These are phyloP conservation scores for Palaemon carinicauda DNA, from an alignment of 1,140 invertebrate genomes.

Conservation along the genomic window DNA sequence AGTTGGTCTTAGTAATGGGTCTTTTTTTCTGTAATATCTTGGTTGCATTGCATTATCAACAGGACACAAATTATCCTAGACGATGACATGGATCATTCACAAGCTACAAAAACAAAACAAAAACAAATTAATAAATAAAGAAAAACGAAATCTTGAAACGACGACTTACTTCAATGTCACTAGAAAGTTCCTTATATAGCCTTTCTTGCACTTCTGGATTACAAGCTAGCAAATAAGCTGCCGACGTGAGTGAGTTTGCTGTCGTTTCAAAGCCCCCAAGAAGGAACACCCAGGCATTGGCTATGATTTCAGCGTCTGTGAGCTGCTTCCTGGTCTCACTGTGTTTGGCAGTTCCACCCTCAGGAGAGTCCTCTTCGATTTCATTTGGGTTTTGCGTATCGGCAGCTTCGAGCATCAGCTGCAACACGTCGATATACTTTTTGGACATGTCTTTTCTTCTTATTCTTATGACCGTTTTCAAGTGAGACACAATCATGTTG, in stretches of 20 bases:
- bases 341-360: neutral
- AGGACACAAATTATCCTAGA: too few relatives aligned
- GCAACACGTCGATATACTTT: conserved; percentile 54
- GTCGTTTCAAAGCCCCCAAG: conserved; percentile 68
- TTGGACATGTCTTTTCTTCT: conserved; percentile 54
- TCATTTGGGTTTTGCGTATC: conserved; percentile 6
- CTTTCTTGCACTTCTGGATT: conserved; percentile 67
- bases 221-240: conserved; percentile 66
- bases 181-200: conserved; percentile 65
- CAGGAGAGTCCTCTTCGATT: neutral
- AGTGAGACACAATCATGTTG: conserved; percentile 61
- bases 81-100: too few relatives aligned
- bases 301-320: conserved; percentile 65
- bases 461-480: conserved; percentile 61
- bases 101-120: neutral
- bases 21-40: too few relatives aligned
- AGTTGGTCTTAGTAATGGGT: too few relatives aligned
- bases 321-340: conserved; percentile 52
- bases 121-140: too few relatives aligned
- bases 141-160: too few relatives aligned
- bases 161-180: conserved; percentile 26
- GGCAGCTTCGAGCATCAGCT: conserved; percentile 58
- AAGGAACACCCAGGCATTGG: conserved; percentile 66
- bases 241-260: conserved; percentile 66
- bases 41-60: too few relatives aligned